These are phyloP conservation scores for Malurus leucopterus DNA, from an alignment of 2,797 vertebrate species.

Conservation along the genomic window DNA sequence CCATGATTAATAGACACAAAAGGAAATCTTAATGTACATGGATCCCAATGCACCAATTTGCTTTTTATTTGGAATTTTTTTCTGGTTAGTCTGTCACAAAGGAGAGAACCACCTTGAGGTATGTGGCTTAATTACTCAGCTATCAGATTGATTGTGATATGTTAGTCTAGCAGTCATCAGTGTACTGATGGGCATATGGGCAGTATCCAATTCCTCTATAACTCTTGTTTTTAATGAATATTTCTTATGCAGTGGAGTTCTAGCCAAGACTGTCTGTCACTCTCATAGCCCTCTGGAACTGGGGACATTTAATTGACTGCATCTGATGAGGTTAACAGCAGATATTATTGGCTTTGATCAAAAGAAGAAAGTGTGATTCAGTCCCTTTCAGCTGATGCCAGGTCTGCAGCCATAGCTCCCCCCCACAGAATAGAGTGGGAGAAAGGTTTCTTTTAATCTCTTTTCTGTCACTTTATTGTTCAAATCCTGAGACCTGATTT, in stretches of 20 bases:
- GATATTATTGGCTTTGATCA: neutral
- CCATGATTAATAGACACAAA: neutral
- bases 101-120: neutral
- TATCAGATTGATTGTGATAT: neutral
- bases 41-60: neutral
- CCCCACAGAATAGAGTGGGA: neutral
- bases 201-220: neutral
- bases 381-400: neutral
- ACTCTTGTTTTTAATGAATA: neutral
- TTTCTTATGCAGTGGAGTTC: neutral
- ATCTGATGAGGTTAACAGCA: neutral
- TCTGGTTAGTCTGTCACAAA: neutral
- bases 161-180: neutral
- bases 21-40: neutral
- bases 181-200: neutral
- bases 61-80: neutral
- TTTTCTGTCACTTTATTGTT: neutral
- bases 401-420: neutral
- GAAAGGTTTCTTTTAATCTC: neutral
- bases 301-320: neutral
- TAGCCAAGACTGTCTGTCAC: neutral
- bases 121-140: conserved; percentile 20
- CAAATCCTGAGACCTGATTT: neutral
- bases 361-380: neutral
- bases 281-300: neutral